Evolutionary conservation across 2,113 vertebrate genomes (phyloP), one percentile per base, ranked within the genome.

Genomic region (Calypte anna): DNA sequence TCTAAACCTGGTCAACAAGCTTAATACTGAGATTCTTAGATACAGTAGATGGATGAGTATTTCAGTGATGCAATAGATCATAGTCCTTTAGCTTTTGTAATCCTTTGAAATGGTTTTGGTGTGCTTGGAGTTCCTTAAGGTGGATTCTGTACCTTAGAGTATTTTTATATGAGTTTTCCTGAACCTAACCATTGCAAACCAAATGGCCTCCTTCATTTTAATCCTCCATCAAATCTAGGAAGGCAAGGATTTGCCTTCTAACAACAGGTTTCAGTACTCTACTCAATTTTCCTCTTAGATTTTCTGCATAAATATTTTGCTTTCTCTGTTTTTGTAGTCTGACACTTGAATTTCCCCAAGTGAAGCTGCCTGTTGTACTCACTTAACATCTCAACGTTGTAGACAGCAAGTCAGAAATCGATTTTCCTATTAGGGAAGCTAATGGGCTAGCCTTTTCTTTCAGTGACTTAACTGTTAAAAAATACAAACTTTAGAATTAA

Each of bases 211-310:
- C 10, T 62, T 66, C 53, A 31, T 76, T 95, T 92, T 74, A 85
- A 81, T 87, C 30, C 50, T 80, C 43, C 58, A 62, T 88, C 23
- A 48, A 8, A 84, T 57, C 11, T 17, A 50, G 55, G 43, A 88
- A 92, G 73, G 38, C n/a, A 30, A 28, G 30, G 19, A 44, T 95
- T 73, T 80, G 33, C 33, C 63, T 88, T 78, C 64, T 70, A 61
- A 78, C 14, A 14, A 50, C 74, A 51, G 10, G 67, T 44, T 48
- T 59, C 25, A 72, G 5, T 63, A 6, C 13, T 44, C 16, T n/a
- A 7, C 0, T 18, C 0, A 0, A 40, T 72, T 83, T 72, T 46
- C 75, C 30, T 44, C 33, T 63, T 7, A 48, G 38, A 6, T 81
- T 43, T 78, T 59, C 40, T 61, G 9, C 51, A 19, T 70, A 46